These are phyloP conservation scores for Pegoplata infirma DNA, from an alignment of 2,888 invertebrate species.

Conservation along the genomic window DNA sequence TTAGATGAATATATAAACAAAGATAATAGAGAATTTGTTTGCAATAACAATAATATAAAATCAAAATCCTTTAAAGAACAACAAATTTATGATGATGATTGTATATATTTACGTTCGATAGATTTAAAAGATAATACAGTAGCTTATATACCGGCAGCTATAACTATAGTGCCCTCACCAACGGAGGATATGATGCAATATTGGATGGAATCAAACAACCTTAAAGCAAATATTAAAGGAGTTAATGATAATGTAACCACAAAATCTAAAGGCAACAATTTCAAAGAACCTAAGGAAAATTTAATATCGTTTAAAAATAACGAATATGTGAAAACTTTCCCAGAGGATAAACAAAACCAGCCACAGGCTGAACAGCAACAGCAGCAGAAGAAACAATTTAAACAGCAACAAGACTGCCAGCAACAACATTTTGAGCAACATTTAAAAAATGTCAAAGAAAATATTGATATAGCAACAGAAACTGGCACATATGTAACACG, in stretches of 20 bases:
- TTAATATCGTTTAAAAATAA: slow-evolving; percentile 19
- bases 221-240: slow-evolving; percentile 50
- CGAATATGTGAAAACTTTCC: slow-evolving; percentile 24
- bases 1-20: slow-evolving; percentile 44
- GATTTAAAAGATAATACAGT: slow-evolving; percentile 68
- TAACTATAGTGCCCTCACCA: slow-evolving; percentile 67
- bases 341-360: not conserved
- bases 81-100: slow-evolving; percentile 72
- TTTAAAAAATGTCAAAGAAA: too few species aligned
- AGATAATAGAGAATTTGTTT: not conserved
- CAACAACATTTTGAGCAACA: too few species aligned
- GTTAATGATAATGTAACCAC: slow-evolving; percentile 33
- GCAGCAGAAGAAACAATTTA: too few species aligned
- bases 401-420: too few species aligned
- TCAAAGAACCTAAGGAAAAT: slow-evolving; percentile 44
- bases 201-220: slow-evolving; percentile 51
- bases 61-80: slow-evolving; percentile 62
- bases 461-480: slow-evolving; percentile 13
- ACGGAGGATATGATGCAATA: slow-evolving; percentile 66
- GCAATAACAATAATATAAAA: slow-evolving; percentile 8
- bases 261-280: too few species aligned
- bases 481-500: slow-evolving; percentile 54
- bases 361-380: slow-evolving; percentile 6
- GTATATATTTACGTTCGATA: slow-evolving; percentile 71
- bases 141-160: slow-evolving; percentile 68